phyloP scores from a whole-genome alignment of 2,797 vertebrate species.

The Rhinoraja longicauda region DNA sequence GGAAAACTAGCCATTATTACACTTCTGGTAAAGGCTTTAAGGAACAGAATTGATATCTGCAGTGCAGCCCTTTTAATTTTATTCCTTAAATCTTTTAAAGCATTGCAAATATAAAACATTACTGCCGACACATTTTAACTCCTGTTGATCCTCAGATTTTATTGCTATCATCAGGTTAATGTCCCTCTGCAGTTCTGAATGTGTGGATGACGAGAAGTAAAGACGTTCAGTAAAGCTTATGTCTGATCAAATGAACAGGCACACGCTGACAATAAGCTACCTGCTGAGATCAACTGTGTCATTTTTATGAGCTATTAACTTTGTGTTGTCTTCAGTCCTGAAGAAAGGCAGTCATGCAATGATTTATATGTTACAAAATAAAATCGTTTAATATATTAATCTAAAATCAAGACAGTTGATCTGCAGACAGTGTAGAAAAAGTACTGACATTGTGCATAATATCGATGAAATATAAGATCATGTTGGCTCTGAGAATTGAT shows the following conservation, averaged over 20 bases:
- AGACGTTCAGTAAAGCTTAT: not conserved
- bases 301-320: slow-evolving; percentile 35
- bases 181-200: slow-evolving; percentile 19
- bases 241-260: not conserved
- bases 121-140: slow-evolving; percentile 11
- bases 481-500: slow-evolving; percentile 26
- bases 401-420: slow-evolving; percentile 19
- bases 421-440: not conserved
- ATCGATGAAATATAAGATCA: slow-evolving; percentile 17
- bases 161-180: slow-evolving; percentile 32
- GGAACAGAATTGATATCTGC: not conserved
- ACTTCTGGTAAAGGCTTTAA: not conserved
- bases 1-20: not conserved
- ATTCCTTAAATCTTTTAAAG: not conserved
- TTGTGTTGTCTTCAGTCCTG: slow-evolving; percentile 11
- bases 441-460: not conserved
- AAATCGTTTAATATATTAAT: slow-evolving; percentile 20
- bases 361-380: not conserved
- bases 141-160: slow-evolving; percentile 6
- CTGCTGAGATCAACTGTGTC: slow-evolving; percentile 31
- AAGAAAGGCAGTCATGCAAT: slow-evolving; percentile 23
- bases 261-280: not conserved
- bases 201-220: not conserved
- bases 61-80: not conserved
- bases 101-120: slow-evolving; percentile 20